Evolutionary conservation across 2,797 vertebrate genomes (phyloP).

Genomic region (Leucoraja ocellata): DNA sequence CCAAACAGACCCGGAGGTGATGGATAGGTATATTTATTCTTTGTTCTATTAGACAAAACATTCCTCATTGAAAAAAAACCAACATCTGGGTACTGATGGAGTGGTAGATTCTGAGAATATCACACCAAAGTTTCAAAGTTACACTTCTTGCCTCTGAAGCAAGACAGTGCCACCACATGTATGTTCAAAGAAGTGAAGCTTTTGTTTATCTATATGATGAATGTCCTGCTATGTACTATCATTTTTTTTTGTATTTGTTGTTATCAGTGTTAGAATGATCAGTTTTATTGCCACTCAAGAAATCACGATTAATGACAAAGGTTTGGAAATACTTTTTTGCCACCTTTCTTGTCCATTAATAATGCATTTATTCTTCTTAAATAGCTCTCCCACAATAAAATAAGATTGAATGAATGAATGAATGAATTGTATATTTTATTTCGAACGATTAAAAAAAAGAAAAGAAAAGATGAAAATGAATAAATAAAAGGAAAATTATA

Average conservation of each 20-base stretch:
- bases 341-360: not conserved
- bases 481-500: no score
- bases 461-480: no score
- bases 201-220: not conserved
- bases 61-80: not conserved
- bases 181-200: conserved; percentile 30
- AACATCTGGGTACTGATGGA: not conserved
- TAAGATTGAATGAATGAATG: not conserved
- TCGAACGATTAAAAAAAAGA: no score
- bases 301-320: conserved; percentile 26
- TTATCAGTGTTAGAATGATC: conserved; percentile 5
- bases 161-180: conserved; percentile 29
- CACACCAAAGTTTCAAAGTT: not conserved
- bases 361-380: conserved; percentile 12
- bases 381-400: not conserved
- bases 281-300: not conserved
- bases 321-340: not conserved
- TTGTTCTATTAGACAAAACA: not conserved
- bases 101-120: not conserved
- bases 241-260: conserved; percentile 11
- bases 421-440: no score
- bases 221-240: conserved; percentile 3
- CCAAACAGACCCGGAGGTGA: not conserved
- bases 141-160: conserved; percentile 7
- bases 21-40: not conserved